A percentile compares a stretch with the other conserved stretches of the same genome.
These are phyloP conservation scores for Hemicentrotus pulcherrimus DNA, from an alignment of 35 echinoderm and acorn worm species.

Conservation along the genomic window DNA sequence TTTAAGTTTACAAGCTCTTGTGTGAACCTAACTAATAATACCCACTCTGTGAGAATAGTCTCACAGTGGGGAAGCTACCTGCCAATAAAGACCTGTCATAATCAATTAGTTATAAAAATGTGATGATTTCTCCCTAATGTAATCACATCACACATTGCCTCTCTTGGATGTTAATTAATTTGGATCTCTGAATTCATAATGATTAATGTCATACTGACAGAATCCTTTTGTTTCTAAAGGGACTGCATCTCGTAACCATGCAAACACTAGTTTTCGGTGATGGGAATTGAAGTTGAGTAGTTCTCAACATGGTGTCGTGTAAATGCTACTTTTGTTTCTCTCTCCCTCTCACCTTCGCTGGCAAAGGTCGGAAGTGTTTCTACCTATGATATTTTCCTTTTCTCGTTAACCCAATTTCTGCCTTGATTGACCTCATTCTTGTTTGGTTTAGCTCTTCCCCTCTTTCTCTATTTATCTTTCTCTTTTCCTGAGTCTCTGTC, in stretches of 20 bases:
- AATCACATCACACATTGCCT: background rate
- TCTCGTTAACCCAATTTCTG: constrained; percentile 1
- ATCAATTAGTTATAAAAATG: background rate
- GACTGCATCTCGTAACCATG: background rate
- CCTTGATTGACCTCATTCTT: constrained; percentile 2
- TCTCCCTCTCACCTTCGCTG: background rate
- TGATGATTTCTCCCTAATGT: background rate
- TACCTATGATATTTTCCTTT: background rate
- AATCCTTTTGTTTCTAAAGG: background rate
- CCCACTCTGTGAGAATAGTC: background rate
- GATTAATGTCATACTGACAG: background rate
- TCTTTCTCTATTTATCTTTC: background rate
- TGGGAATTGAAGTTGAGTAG: background rate
- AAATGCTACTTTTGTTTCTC: background rate
- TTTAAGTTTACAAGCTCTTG: too few species aligned
- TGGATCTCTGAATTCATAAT: background rate
- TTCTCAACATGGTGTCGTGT: background rate
- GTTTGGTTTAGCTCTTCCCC: background rate
- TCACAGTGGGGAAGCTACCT: background rate
- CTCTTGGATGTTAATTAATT: background rate
- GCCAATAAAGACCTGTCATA: background rate
- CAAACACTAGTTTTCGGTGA: background rate
- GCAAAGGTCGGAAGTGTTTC: background rate
- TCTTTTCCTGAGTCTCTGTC: background rate
- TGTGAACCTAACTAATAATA: background rate